Base-by-base conservation (phyloP, 35 echinoderm and acorn worm species). In the Heliocidaris tuberculata region DNA sequence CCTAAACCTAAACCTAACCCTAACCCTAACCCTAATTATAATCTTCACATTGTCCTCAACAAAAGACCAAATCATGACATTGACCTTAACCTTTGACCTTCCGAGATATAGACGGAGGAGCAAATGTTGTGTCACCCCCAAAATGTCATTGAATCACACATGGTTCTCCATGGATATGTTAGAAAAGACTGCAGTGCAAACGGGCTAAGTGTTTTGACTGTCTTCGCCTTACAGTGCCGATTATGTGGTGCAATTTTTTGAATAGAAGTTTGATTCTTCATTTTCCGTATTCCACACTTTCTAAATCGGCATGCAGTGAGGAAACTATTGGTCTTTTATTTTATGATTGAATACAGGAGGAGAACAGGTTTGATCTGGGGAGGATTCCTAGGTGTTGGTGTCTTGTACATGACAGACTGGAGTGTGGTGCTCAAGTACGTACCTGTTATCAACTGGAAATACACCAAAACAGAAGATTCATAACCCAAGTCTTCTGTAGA, bases 391-490 rank as follows among this genome's bases (percentile, higher is more conserved):
- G 91, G 91, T 50, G 91, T 93, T 59, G 91, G 91, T 49, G 91
- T 93, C 47, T 48, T 93, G 16, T 93, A 93, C 30, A 48, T 48
- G n/a, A 93, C 91, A 52, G 91, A 93, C 50, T 93, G 91, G 91
- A 93, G 91, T 93, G 91, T 93, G 27, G 91, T 93, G 17, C 91
- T 93, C 31, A 49, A 93, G 50, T 93, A 59, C 19, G 50, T 93
- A 16, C 91, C 91, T 93, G 91, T 93, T 59, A 49, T 93, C 91
- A 93, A 93, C 91, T 93, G 91, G 91, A 93, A 93, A 93, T 93
- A 93, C 50, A 93, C 48, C 17, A 93, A 93, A n/a, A 93, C 91
- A n/a, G 91, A 93, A 30, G 91, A 93, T 30, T 93, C 91, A 56
- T 93, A 93, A 48, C 91, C 50, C 50, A 13, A 48, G 13, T 89